Evolutionary conservation across 64 coral and sea anemone genomes (phyloP), one percentile per base, ranked within the genome.

Genomic region (Montipora cactus): DNA sequence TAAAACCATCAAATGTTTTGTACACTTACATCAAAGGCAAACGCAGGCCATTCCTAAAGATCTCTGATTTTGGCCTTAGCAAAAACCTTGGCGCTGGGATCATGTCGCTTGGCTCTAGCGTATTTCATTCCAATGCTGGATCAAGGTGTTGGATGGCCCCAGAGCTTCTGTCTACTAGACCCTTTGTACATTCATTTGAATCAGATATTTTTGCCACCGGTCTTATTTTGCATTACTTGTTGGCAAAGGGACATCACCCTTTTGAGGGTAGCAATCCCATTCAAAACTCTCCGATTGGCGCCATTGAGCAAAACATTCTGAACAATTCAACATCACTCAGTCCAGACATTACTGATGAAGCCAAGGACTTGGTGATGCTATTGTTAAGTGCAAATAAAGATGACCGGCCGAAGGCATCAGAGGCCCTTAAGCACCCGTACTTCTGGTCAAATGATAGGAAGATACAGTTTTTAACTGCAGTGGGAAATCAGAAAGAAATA

Each of bases 121-220:
- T 37, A 1, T 37, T 37, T 37, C 68, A 82, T 37, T 79, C 59
- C 4, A 84, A 83, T 37, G 87, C 78, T 52, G 95, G 91, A 12
- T 79, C 95, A 5, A 77, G 80, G 80, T 89, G 87, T 46, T 96
- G 95, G 95, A 96, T 96, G 90, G 90, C 95, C 21, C 95, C 79
- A 61, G 95, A 96, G 51, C 77, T 96, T 11, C 37, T 94, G 9
- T 53, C 51, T 22, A 20, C 18, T 8, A 59, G 52, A 19, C 75
- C 47, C 15, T 74, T 80, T 15, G 1, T 2, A 4, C 95, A 93
- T 55, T 90, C 91, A 1, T 92, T 79, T 75, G 23, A 79, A 28
- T 93, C 91, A 0, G 95, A 93, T 21, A 66, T 93, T 0, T 96
- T 96, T 75, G 58, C 95, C n/a, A 81, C 79, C 15, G 95, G 91